Evolutionary conservation across 2,113 vertebrate species (phyloP).

Genomic region (Osmerus eperlanus): DNA sequence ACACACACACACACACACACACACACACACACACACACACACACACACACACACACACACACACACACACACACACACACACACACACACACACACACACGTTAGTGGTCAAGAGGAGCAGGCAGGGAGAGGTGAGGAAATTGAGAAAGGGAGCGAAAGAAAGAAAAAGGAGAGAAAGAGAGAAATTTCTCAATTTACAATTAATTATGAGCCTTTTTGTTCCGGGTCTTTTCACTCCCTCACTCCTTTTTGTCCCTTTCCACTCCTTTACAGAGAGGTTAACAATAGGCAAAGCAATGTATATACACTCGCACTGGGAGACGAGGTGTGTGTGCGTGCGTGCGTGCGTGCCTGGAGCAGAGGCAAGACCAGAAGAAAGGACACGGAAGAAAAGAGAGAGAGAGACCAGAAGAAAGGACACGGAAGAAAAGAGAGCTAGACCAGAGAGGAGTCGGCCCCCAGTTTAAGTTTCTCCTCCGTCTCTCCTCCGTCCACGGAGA

Average conservation of each 20-base stretch:
- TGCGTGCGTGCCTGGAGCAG: conserved; percentile 6
- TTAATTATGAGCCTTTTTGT: conserved; percentile 78
- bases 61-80: neutral
- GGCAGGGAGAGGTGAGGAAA: conserved; percentile 8
- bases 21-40: too few species aligned
- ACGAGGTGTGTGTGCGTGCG: neutral
- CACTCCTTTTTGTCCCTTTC: conserved; percentile 27
- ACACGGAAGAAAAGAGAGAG: too few species aligned
- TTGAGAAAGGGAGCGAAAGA: neutral
- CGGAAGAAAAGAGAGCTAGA: conserved; percentile 34
- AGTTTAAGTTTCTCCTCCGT: conserved; percentile 25
- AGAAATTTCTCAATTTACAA: conserved; percentile 86
- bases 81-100: too few species aligned
- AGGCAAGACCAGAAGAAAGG: conserved; percentile 47
- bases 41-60: neutral
- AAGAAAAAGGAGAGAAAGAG: neutral
- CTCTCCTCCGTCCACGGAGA: neutral
- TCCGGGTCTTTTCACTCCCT: conserved; percentile 24
- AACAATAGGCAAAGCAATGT: conserved; percentile 31
- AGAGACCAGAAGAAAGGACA: neutral
- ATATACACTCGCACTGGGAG: conserved; percentile 29
- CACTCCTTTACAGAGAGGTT: conserved; percentile 16
- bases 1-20: too few species aligned
- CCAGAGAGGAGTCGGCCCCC: conserved; percentile 42
- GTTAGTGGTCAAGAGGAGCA: neutral